phyloP scores from a whole-genome alignment of 2,888 invertebrate genomes.

The Meliscaeva auricollis region DNA sequence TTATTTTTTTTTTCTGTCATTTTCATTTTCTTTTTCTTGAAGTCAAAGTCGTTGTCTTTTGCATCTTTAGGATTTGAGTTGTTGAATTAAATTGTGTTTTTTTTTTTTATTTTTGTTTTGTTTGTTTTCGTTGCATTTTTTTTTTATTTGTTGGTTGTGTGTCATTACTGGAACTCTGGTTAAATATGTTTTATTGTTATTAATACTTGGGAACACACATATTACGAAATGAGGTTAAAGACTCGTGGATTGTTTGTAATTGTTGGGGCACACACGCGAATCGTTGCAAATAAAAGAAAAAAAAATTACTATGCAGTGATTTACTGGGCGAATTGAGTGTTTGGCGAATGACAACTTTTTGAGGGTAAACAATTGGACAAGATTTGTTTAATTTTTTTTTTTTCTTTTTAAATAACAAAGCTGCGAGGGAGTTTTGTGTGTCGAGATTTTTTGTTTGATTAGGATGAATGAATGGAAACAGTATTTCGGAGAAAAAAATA shows the following conservation, averaged over 20 bases:
- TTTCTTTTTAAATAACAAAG: neutral
- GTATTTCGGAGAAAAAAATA: neutral
- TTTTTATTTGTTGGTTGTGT: neutral
- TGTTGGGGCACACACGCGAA: conserved; percentile 62
- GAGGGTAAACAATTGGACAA: conserved; percentile 21
- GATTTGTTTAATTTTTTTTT: neutral
- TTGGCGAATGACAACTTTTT: conserved; percentile 21
- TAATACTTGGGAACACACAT: conserved; percentile 74
- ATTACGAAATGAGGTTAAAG: conserved; percentile 76
- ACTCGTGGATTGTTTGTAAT: conserved; percentile 73
- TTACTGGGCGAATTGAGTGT: conserved; percentile 36
- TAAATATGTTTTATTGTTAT: conserved; percentile 76
- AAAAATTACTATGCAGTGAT: conserved; percentile 15
- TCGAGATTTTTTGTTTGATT: neutral
- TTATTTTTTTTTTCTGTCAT: neutral
- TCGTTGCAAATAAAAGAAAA: conserved; percentile 58
- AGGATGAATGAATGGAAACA: neutral
- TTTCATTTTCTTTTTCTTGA: neutral
- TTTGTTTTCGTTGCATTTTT: conserved; percentile 5
- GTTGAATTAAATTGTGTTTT: conserved; percentile 2
- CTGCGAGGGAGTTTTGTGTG: neutral
- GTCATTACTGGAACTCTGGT: conserved; percentile 65
- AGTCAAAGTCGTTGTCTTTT: conserved; percentile 37
- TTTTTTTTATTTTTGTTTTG: neutral
- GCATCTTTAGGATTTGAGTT: conserved; percentile 10